phyloP scores from a whole-genome alignment of 2,888 invertebrate genomes.

The Rotaria socialis region DNA sequence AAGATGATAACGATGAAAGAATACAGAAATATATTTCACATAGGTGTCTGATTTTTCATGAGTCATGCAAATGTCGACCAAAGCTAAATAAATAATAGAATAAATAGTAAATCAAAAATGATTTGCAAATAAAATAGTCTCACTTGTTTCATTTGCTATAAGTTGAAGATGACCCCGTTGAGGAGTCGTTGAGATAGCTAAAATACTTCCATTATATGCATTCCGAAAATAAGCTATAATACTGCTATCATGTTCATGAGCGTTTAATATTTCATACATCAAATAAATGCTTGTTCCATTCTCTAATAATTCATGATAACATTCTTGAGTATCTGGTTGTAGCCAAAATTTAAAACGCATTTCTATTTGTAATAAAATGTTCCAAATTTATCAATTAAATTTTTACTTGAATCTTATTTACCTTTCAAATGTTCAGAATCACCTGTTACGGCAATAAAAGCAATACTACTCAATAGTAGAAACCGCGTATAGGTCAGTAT shows the following conservation, averaged over 20 bases:
- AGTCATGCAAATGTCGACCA: slow-evolving; percentile 3
- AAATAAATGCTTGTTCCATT: slow-evolving; percentile 1
- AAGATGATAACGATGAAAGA: slow-evolving; percentile 25
- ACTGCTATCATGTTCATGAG: slow-evolving; percentile 2
- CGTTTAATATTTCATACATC: slow-evolving; percentile 34
- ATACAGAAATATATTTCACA: slow-evolving; percentile 26
- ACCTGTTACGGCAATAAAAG: background rate
- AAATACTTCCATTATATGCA: background rate
- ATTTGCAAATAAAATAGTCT: background rate
- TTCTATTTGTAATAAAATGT: background rate
- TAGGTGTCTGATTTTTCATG: background rate
- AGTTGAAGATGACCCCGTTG: slow-evolving; percentile 17
- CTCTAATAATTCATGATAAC: slow-evolving; percentile 8
- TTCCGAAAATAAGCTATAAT: slow-evolving; percentile 1
- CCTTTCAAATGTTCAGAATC: background rate
- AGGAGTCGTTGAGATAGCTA: background rate
- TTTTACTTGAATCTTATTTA: background rate
- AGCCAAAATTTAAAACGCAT: slow-evolving; percentile 35
- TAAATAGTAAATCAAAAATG: background rate
- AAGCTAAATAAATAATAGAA: background rate
- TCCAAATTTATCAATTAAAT: background rate
- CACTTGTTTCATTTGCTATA: background rate
- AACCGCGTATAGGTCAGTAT: background rate
- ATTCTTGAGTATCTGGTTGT: background rate
- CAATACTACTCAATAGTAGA: background rate